Evolutionary conservation across 1,140 invertebrate species (phyloP).

Genomic region (Drosophila neocordata): DNA sequence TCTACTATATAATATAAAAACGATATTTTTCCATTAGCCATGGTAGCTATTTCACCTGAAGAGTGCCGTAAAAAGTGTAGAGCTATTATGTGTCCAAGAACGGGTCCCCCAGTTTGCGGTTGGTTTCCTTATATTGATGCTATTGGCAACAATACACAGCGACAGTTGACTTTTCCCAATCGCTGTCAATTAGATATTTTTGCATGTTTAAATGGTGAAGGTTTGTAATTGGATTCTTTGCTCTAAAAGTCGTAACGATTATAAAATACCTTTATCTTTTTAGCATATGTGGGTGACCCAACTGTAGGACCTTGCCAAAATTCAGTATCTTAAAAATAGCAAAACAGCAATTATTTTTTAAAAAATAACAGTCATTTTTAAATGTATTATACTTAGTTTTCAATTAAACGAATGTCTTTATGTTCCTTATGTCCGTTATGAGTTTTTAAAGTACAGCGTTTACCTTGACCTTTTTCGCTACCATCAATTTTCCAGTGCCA

Average conservation of each 20-base stretch:
- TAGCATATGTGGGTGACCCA: constrained; percentile 38
- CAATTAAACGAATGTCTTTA: too few relatives aligned
- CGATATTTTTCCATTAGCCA: background rate
- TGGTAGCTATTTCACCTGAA: constrained; percentile 11
- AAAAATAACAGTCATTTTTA: too few relatives aligned
- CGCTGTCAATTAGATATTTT: constrained; percentile 33
- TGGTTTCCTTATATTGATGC: constrained; percentile 36
- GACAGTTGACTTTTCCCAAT: constrained; percentile 16
- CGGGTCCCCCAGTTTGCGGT: constrained; percentile 17
- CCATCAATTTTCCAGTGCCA: too few relatives aligned
- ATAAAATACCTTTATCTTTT: background rate
- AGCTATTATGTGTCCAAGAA: background rate
- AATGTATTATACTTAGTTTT: too few relatives aligned
- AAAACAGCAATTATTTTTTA: background rate
- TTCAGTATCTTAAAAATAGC: background rate
- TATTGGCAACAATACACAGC: constrained; percentile 12
- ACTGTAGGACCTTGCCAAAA: constrained; percentile 14
- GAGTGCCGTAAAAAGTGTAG: constrained; percentile 17
- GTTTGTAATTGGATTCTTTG: constrained; percentile 7
- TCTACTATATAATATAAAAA: too few relatives aligned
- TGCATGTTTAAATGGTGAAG: constrained; percentile 26
- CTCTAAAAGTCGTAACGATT: background rate
- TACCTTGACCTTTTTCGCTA: too few relatives aligned
- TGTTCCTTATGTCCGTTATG: too few relatives aligned
- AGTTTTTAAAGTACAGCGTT: too few relatives aligned